These are phyloP conservation scores for Cepaea nemoralis DNA, from an alignment of 1,140 invertebrate species.

Conservation along the genomic window DNA sequence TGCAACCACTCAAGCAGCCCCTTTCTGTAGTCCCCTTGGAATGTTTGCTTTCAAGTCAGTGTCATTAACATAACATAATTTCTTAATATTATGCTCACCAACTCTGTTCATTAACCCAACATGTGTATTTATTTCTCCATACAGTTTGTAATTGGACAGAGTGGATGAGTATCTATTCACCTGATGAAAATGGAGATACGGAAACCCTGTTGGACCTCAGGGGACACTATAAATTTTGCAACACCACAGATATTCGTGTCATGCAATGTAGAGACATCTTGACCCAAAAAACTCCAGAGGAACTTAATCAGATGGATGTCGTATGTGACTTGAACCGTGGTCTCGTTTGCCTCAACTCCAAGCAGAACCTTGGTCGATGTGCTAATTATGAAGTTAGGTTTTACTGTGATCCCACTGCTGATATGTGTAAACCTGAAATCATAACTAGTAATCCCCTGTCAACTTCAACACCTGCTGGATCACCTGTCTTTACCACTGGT, in stretches of 20 bases:
- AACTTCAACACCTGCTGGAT: neutral
- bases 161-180: constrained; percentile 62
- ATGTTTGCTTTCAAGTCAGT: too few relatives aligned
- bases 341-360: constrained; percentile 76
- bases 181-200: constrained; percentile 72
- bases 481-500: constrained; percentile 9
- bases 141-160: constrained; percentile 60
- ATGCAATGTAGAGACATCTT: constrained; percentile 55
- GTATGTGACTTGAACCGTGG: constrained; percentile 81
- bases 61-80: too few relatives aligned
- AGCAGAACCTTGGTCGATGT: constrained; percentile 61
- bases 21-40: too few relatives aligned
- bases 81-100: too few relatives aligned
- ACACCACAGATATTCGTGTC: constrained; percentile 56
- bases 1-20: too few relatives aligned
- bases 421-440: constrained; percentile 44
- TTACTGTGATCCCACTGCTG: constrained; percentile 74
- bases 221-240: constrained; percentile 72
- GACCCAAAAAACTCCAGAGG: constrained; percentile 1
- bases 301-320: constrained; percentile 74
- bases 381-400: constrained; percentile 82
- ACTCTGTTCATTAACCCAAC: too few relatives aligned
- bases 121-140: neutral
- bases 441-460: too few relatives aligned
- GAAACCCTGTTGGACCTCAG: constrained; percentile 77